Conservation (phyloP, 2,113 vertebrate genomes). For the Meleagris gallopavo region DNA sequence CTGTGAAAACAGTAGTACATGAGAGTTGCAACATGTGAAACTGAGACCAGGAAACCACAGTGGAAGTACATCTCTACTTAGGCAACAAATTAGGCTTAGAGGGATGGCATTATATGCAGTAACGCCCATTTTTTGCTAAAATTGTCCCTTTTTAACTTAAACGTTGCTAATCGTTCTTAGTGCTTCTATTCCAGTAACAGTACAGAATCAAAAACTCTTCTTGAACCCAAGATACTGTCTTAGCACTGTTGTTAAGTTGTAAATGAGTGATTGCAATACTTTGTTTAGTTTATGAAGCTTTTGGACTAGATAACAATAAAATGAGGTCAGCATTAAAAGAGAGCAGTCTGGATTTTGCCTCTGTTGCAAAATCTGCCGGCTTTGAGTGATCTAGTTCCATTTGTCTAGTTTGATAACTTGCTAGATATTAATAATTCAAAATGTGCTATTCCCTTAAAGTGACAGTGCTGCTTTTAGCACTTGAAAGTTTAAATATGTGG, state of each 20-base stretch:
- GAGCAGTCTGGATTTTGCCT: not conserved
- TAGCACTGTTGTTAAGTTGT: not conserved
- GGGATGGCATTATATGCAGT: not conserved
- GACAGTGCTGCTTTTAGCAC: not conserved
- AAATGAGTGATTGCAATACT: not conserved
- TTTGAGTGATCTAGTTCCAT: not conserved
- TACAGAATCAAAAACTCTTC: not conserved
- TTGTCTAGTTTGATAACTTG: slow-evolving; percentile 14
- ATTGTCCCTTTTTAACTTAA: not conserved
- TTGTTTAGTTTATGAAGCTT: not conserved
- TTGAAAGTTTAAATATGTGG: not conserved
- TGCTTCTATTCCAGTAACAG: not conserved
- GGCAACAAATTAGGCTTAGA: not conserved
- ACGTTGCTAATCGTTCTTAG: not conserved
- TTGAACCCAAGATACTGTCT: not conserved
- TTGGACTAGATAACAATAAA: not conserved
- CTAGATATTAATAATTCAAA: not conserved
- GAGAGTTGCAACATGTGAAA: not conserved
- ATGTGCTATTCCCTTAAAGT: not conserved
- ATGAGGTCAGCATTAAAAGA: slow-evolving; percentile 24
- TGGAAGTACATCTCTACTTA: not conserved
- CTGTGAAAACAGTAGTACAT: not conserved
- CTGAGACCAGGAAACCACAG: not conserved
- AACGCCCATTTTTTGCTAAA: not conserved
- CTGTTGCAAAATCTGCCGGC: not conserved